Base-by-base conservation (phyloP, 1,140 invertebrate species). In the Tetragonula clypearis region DNA sequence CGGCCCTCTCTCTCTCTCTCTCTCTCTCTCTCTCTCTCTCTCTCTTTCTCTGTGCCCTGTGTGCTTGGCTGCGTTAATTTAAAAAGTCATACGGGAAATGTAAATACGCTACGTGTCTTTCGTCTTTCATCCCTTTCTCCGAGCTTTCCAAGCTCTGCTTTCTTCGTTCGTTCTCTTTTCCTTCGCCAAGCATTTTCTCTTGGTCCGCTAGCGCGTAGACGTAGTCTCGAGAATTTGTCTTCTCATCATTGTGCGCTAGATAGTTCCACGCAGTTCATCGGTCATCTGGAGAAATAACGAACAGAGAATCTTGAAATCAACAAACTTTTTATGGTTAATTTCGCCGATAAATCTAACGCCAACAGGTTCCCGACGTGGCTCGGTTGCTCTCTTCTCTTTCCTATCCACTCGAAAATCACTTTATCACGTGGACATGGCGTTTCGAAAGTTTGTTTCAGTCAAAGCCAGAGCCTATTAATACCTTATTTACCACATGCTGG, bases 41-140 rank as follows among this genome's bases (percentile, higher is more conserved):
- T 30, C 30, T 30, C 30, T 5, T 30, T 5, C 53, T 79, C 49
- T 53, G 26, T 41, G n/a, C 41, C 15, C 49, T 15, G n/a, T 17
- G 2, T 26, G 21, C 35, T 12, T 56, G 73, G 23, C 35, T 62
- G 23, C 19, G 75, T 88, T 89, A 60, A 82, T 76, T 65, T 71
- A 68, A 76, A 85, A 79, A 62, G 72, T 71, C 65, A 56, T 60
- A 65, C 62, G 55, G 58, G 60, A 58, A 75, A 83, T 74, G 79
- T 56, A 74, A 73, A 82, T 65, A 75, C 23, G 30, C 53, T 23
- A 17, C 35, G 21, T 11, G 17, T 2, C 26, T 30, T 30, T 30
- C 58, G 56, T 49, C 73, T 74, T 78, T 71, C 62, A 12, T 41
- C 60, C 26, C 71, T 53, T 62, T 74, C 30, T 26, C 30, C 15